These are phyloP conservation scores for Diplolepis rosae DNA, from an alignment of 2,888 invertebrate species.

Conservation along the genomic window DNA sequence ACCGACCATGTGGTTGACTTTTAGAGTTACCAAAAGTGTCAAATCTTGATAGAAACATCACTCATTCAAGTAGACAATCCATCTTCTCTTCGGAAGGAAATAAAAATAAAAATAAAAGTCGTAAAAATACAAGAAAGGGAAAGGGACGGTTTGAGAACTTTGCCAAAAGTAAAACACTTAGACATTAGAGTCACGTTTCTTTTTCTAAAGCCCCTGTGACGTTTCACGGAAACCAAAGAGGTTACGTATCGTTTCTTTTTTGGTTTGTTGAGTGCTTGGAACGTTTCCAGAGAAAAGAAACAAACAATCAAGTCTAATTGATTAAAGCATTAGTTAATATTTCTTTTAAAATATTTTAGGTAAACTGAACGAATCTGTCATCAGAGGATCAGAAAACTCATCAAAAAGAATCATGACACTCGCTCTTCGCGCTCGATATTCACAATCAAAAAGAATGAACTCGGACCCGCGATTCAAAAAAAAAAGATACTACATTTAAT, in stretches of 20 bases:
- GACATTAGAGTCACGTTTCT: slow-evolving; percentile 13
- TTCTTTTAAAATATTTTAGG: neutral
- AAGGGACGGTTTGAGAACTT: neutral
- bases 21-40: neutral
- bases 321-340: neutral
- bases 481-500: too few relatives aligned
- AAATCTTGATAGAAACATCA: neutral
- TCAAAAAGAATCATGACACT: too few relatives aligned
- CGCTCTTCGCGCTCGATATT: too few relatives aligned
- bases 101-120: neutral
- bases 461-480: too few relatives aligned
- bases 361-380: too few relatives aligned
- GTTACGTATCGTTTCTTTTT: slow-evolving; percentile 14
- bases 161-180: slow-evolving; percentile 6
- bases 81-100: neutral
- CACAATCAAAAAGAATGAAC: too few relatives aligned
- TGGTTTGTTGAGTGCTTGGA: slow-evolving; percentile 11
- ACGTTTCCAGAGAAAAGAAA: slow-evolving; percentile 11
- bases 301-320: slow-evolving; percentile 22
- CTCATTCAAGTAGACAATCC: slow-evolving; percentile 1
- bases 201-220: slow-evolving; percentile 1
- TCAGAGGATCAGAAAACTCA: too few relatives aligned
- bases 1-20: neutral
- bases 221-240: slow-evolving; percentile 21
- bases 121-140: neutral